phyloP scores from a whole-genome alignment of 2,888 invertebrate species.

The Linyphia triangularis region DNA sequence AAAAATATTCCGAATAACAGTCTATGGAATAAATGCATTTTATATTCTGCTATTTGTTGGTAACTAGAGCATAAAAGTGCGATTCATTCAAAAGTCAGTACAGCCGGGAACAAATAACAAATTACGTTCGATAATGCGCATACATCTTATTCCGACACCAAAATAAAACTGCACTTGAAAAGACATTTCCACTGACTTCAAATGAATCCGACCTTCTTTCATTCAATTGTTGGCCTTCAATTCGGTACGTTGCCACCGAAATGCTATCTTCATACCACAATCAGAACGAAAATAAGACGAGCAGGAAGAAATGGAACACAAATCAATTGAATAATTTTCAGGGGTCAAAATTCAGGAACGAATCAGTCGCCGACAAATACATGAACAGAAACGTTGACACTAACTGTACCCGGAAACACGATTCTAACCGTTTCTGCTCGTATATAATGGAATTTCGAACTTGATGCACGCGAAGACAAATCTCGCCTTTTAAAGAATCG shows the following conservation, averaged over 20 bases:
- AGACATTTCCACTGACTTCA: background rate
- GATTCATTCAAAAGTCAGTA: too few species aligned
- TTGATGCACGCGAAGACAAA: constrained; percentile 29
- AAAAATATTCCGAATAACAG: too few species aligned
- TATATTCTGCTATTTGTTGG: background rate
- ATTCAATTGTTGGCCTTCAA: constrained; percentile 13
- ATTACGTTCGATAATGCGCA: background rate
- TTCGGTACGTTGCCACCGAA: background rate
- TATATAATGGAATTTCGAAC: constrained; percentile 41
- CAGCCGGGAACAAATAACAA: background rate
- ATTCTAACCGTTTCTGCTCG: background rate
- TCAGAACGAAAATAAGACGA: constrained; percentile 15
- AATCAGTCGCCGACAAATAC: background rate
- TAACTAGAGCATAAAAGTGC: background rate
- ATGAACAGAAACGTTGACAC: constrained; percentile 1
- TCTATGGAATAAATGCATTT: too few species aligned
- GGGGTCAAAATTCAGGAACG: constrained; percentile 28
- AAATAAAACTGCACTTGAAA: background rate
- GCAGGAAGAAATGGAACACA: background rate
- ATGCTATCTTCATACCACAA: background rate
- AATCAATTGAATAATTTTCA: background rate
- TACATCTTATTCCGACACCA: background rate
- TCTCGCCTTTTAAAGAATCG: constrained; percentile 46
- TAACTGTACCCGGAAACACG: constrained; percentile 51
- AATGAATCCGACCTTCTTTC: background rate